Conservation (phyloP, 2,888 invertebrate genomes). For the Drosophila meridionalis region DNA sequence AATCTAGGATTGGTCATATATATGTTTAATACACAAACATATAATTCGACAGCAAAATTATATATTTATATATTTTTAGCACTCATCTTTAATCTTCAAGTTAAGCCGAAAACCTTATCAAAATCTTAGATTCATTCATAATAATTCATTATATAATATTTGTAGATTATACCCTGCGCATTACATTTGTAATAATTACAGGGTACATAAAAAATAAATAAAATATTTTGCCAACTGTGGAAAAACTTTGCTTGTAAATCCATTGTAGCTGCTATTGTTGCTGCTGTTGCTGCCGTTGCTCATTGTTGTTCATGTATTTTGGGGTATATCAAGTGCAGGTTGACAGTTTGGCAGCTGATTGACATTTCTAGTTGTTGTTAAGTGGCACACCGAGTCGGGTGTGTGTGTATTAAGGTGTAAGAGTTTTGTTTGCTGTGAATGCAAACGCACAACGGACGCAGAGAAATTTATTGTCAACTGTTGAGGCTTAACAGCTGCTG, state of each 20-base stretch:
- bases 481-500: conserved; percentile 29
- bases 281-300: conserved; percentile 21
- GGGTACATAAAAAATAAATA: conserved; percentile 18
- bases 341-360: conserved; percentile 76
- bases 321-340: conserved; percentile 64
- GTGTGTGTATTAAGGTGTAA: conserved; percentile 34
- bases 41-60: too few species aligned
- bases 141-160: not conserved
- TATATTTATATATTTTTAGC: not conserved
- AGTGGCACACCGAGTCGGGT: conserved; percentile 66
- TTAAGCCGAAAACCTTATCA: not conserved
- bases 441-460: conserved; percentile 8
- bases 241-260: conserved; percentile 46
- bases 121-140: not conserved
- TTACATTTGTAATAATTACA: not conserved
- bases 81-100: not conserved
- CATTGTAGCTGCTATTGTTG: conserved; percentile 29
- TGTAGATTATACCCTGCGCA: not conserved
- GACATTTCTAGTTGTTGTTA: conserved; percentile 79
- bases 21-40: too few species aligned
- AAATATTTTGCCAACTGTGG: conserved; percentile 49
- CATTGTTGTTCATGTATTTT: conserved; percentile 29
- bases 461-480: conserved; percentile 55
- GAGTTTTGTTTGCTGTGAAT: conserved; percentile 12
- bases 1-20: not conserved